phyloP scores from a whole-genome alignment of 2,888 invertebrate genomes.

The Phrixothrix hirtus region DNA sequence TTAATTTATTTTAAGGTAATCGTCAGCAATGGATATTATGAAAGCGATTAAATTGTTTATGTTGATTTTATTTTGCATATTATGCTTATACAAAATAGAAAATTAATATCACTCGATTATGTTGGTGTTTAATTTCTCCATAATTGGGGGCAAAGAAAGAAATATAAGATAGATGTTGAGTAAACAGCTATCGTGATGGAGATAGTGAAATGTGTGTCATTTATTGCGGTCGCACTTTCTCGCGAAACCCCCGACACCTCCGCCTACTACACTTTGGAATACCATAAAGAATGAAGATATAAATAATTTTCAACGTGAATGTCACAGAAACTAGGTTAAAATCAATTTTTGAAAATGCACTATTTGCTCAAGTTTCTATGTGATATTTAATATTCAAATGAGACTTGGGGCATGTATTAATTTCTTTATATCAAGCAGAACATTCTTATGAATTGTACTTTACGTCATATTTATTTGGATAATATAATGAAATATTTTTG shows the following conservation, averaged over 20 bases:
- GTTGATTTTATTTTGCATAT: conserved; percentile 16
- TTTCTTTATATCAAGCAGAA: too few species aligned
- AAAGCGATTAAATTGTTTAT: conserved; percentile 4
- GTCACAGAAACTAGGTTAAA: conserved; percentile 30
- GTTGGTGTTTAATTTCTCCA: conserved; percentile 51
- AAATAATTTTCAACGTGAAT: conserved; percentile 43
- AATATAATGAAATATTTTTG: too few species aligned
- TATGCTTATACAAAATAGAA: conserved; percentile 29
- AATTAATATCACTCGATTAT: conserved; percentile 29
- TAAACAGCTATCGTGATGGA: conserved; percentile 41
- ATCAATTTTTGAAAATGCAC: conserved; percentile 23
- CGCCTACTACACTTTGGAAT: conserved; percentile 24
- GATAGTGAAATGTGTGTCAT: conserved; percentile 51
- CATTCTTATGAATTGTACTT: too few species aligned
- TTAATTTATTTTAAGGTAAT: conserved; percentile 7
- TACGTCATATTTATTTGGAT: too few species aligned
- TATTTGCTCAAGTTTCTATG: conserved; percentile 4
- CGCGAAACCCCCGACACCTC: conserved; percentile 26
- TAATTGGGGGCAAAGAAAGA: conserved; percentile 55
- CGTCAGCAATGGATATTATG: conserved; percentile 1
- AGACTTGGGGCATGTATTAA: too few species aligned
- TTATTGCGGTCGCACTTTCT: conserved; percentile 42
- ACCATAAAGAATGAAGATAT: conserved; percentile 25
- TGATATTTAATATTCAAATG: too few species aligned
- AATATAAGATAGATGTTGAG: conserved; percentile 38